Evolutionary conservation across 37 sponge, comb jelly and placozoan genomes (phyloP).

Genomic region (Mnemiopsis leidyi): DNA sequence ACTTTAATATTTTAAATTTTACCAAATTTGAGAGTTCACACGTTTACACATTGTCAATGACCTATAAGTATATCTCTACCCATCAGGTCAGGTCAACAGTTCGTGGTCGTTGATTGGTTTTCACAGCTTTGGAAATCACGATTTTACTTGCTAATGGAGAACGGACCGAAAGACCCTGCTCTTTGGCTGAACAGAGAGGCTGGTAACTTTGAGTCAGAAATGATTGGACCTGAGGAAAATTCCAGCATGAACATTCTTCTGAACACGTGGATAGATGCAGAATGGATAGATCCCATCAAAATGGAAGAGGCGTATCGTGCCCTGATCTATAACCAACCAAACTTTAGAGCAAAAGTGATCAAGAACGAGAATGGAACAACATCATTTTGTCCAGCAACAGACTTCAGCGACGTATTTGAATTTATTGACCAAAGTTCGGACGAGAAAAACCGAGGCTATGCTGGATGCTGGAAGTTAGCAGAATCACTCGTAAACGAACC

Average conservation of each 20-base stretch:
- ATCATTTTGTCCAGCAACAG: not conserved
- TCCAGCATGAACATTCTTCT: not conserved
- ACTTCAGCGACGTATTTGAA: constrained; percentile 7
- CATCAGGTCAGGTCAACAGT: too few species aligned
- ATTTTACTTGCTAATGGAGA: too few species aligned
- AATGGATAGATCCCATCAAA: not conserved
- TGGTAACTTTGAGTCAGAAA: not conserved
- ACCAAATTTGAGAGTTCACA: too few species aligned
- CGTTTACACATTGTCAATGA: too few species aligned
- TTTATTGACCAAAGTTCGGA: not conserved
- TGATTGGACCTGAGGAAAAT: not conserved
- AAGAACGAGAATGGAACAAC: not conserved
- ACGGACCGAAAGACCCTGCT: not conserved
- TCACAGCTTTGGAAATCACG: too few species aligned
- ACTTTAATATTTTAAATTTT: too few species aligned
- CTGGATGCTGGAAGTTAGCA: constrained; percentile 31
- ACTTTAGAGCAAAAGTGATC: not conserved
- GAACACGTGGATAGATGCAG: not conserved
- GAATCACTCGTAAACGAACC: not conserved
- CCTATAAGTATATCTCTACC: too few species aligned
- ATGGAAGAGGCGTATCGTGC: not conserved
- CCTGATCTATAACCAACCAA: constrained; percentile 19
- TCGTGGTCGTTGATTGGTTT: too few species aligned
- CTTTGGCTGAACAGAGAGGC: not conserved
- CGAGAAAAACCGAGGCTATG: not conserved